Evolutionary conservation across 2,888 invertebrate genomes (phyloP), one percentile per base, ranked within the genome.

Genomic region (Lypha dubia): DNA sequence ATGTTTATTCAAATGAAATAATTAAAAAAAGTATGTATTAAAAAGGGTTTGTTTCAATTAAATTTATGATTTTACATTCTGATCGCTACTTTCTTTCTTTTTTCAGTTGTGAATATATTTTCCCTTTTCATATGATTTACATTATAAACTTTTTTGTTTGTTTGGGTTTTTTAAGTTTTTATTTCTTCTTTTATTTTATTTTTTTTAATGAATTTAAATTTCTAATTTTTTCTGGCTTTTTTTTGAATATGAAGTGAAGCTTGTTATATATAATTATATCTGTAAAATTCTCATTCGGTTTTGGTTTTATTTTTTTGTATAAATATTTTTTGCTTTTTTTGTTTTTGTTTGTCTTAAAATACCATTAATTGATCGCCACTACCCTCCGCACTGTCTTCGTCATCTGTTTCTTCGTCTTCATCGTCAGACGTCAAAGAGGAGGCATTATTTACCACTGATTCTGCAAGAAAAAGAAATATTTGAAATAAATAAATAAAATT

Each of bases 321-420:
- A 73, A 73, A 73, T 73, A 56, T 74, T 63, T 71, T 24, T 38
- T 38, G 38, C 3, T 38, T 38, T 38, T 13, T 1, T 38, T 35
- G 11, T 77, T 56, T 28, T 71, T 17, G 28, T 70, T 49, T 46
- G 58, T 24, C 28, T 77, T 77, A 77, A 77, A 96, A 96, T 92
- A 96, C 95, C 89, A 95, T 92, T 86, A 95, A 95, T 93, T 95
- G 95, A 93, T 96, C 95, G 90, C 96, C 95, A 87, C 96, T 96
- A 83, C 96, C 95, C 91, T 96, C 96, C 89, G 95, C 93, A 89
- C 95, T 95, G 88, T 95, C 94, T 74, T 94, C 94, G 87, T 94
- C 94, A 70, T 95, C 95, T 82, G 94, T 95, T 87, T 94, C 94
- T 87, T 94, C 96, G 90, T 97, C 96, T 91, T 96, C 96, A 91